Conservation (phyloP, 2,888 invertebrate genomes). For the Germaria angustata region DNA sequence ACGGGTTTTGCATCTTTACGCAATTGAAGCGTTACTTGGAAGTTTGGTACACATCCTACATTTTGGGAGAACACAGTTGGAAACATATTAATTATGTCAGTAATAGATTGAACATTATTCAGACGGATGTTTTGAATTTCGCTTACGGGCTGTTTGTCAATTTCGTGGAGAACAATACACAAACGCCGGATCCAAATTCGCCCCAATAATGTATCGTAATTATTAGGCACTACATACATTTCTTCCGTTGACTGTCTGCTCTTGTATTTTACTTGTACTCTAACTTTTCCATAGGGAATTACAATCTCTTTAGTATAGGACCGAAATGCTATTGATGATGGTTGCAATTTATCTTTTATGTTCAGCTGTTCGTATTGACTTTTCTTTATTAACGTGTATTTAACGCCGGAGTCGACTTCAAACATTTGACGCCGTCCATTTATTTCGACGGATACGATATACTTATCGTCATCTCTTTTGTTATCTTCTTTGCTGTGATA, state of each 20-base stretch:
- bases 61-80: constrained; percentile 10
- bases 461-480: not conserved
- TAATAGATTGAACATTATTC: not conserved
- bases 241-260: constrained; percentile 15
- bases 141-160: not conserved
- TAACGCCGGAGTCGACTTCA: constrained; percentile 37
- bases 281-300: constrained; percentile 10
- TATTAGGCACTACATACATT: constrained; percentile 42
- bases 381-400: constrained; percentile 18
- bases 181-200: constrained; percentile 34
- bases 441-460: constrained; percentile 20
- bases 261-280: constrained; percentile 28
- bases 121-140: not conserved
- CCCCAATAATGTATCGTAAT: constrained; percentile 43
- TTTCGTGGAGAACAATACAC: constrained; percentile 16
- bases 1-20: constrained; percentile 25
- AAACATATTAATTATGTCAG: not conserved
- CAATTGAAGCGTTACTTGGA: constrained; percentile 27
- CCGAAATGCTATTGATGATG: constrained; percentile 27
- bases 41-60: constrained; percentile 36
- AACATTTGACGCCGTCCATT: constrained; percentile 34
- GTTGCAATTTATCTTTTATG: constrained; percentile 16
- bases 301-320: constrained; percentile 38
- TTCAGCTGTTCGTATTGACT: not conserved
- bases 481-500: not conserved